Evolutionary conservation across 2,113 vertebrate genomes (phyloP), one percentile per base, ranked within the genome.

Genomic region (Odontesthes bonariensis): DNA sequence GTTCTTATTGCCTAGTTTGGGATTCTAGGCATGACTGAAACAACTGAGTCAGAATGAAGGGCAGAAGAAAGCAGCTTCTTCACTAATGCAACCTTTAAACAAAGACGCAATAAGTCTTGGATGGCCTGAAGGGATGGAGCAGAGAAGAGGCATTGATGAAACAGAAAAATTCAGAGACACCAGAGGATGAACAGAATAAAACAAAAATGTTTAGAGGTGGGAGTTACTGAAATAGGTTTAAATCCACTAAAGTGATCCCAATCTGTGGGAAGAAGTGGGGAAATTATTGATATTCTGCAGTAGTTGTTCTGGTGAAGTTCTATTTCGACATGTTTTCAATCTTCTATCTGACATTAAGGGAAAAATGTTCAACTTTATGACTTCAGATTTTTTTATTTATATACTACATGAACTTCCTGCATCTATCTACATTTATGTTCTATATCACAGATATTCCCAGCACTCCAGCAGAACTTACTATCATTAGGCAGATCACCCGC

Each of bases 401-500:
- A 56, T 44, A 61, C 57, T 71, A 58, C 47, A 77, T 75, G 40
- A 55, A 55, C 58, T 60, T 1, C 3, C 77, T 63, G 70, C 75
- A 22, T 77, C 59, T 71, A 22, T 77, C 59, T 71, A 35, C 73
- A 71, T 82, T 69, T 68, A 68, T 19, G 62, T 56, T 23, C 42
- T 2, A 33, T 51, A 57, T 38, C 16, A 71, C 56, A 78, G 78
- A 66, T 55, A 77, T 80, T 82, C n/a, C 76, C 69, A 53, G 64
- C 51, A 33, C 54, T 81, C 67, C 81, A 27, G 57, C 60, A 82
- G 73, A 80, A 63, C 73, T 77, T 68, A 76, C 81, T 72, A 82
- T 86, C 87, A 82, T 87, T 89, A 86, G 77, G 72, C 81, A 82
- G 72, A 88, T 89, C 83, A 78, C 75, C 62, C 69, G 79, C 85